Percentiles rank a stretch among this genome's conserved stretches.
These are phyloP conservation scores for Xestia rhomboidea DNA, from an alignment of 2,888 invertebrate species.

Conservation along the genomic window DNA sequence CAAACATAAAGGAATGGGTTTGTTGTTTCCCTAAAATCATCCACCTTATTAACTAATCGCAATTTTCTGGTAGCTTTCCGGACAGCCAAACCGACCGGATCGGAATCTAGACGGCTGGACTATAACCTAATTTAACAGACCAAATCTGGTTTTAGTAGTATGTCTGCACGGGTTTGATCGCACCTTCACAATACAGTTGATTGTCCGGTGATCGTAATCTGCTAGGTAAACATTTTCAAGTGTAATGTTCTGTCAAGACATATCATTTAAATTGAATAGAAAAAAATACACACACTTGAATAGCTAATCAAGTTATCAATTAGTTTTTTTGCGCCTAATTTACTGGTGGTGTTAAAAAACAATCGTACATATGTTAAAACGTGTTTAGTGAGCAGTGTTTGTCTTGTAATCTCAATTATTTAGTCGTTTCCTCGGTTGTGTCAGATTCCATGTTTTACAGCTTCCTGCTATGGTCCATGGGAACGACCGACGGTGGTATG, in stretches of 20 bases:
- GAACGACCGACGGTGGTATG: slow-evolving; percentile 29
- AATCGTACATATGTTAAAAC: slow-evolving; percentile 31
- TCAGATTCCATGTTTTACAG: slow-evolving; percentile 59
- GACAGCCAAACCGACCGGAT: neutral
- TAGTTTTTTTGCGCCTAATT: slow-evolving; percentile 10
- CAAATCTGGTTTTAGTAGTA: neutral
- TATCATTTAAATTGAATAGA: neutral
- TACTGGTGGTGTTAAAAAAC: slow-evolving; percentile 4
- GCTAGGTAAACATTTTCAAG: neutral
- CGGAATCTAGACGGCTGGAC: neutral
- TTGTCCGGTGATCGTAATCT: neutral
- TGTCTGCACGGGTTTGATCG: neutral
- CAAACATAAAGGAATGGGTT: neutral
- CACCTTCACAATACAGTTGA: neutral
- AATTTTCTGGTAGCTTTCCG: neutral
- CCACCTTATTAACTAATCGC: neutral
- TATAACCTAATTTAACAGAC: neutral
- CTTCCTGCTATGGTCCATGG: slow-evolving; percentile 55
- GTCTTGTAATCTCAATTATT: slow-evolving; percentile 64
- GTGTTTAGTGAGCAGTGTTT: slow-evolving; percentile 39
- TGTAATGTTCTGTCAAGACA: slow-evolving; percentile 6
- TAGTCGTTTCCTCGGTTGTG: slow-evolving; percentile 64
- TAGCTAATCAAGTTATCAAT: slow-evolving; percentile 26
- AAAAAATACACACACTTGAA: slow-evolving; percentile 17
- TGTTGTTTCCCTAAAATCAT: neutral